Conservation (phyloP, 2,888 invertebrate species). For the Cosmia trapezina region DNA sequence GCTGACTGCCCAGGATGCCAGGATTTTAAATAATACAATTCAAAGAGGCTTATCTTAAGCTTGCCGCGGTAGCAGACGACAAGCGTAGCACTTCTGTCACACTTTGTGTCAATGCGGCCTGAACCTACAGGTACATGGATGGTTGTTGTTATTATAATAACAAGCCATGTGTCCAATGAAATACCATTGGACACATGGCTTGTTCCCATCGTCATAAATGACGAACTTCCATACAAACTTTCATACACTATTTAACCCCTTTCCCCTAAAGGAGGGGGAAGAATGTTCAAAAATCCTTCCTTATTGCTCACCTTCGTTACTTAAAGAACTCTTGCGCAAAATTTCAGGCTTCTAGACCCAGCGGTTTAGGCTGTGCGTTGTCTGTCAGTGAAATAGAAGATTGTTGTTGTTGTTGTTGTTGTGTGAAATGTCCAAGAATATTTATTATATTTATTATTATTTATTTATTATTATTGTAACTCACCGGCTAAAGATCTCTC, state of each 20-base stretch:
- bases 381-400: background rate
- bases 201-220: background rate
- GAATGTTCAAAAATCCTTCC: background rate
- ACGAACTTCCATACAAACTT: background rate
- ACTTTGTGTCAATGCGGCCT: no score
- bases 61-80: no score
- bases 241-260: background rate
- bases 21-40: background rate
- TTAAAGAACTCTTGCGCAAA: no score
- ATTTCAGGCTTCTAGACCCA: background rate
- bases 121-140: no score
- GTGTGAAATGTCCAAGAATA: no score
- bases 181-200: no score
- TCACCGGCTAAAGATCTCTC: conserved; percentile 94
- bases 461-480: no score
- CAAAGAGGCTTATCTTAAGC: background rate
- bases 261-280: no score
- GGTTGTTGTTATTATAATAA: background rate
- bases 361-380: background rate
- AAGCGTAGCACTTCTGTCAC: no score
- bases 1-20: no score
- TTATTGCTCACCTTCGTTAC: background rate
- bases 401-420: no score
- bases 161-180: background rate
- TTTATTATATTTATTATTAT: no score